A percentile compares a stretch with the other conserved stretches of the same genome.
These are phyloP conservation scores for Onychostruthus taczanowskii DNA, from an alignment of 2,113 vertebrate genomes.

Conservation along the genomic window DNA sequence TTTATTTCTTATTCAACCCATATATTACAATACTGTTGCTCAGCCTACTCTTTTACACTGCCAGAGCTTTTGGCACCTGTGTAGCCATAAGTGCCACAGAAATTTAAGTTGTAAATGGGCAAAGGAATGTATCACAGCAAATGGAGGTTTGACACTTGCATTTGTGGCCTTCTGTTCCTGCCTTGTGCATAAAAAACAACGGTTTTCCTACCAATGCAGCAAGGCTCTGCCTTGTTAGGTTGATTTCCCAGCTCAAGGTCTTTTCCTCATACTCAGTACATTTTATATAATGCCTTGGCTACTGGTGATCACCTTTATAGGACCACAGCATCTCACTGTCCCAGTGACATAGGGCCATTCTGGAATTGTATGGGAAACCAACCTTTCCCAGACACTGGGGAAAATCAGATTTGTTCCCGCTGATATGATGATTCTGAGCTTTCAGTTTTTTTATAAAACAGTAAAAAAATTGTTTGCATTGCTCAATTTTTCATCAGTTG, in stretches of 20 bases:
- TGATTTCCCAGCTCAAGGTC: not conserved
- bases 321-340: not conserved
- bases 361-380: not conserved
- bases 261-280: not conserved
- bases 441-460: not conserved
- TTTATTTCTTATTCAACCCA: not conserved
- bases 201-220: not conserved
- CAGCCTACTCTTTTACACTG: not conserved
- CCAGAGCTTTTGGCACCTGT: not conserved
- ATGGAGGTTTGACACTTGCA: not conserved
- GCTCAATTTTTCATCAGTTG: not conserved
- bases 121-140: not conserved
- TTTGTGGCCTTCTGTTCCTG: not conserved
- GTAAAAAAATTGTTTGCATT: not conserved
- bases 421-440: not conserved
- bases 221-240: fast-evolving
- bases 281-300: not conserved
- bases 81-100: not conserved
- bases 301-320: not conserved
- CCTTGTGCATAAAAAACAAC: not conserved
- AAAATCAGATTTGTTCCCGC: not conserved
- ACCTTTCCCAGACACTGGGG: not conserved
- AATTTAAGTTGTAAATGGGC: not conserved
- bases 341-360: not conserved
- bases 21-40: not conserved